A percentile compares a stretch with the other conserved stretches of the same genome.
Evolutionary conservation across 1,140 invertebrate species (phyloP).

Genomic region (Drosophila elegans): DNA sequence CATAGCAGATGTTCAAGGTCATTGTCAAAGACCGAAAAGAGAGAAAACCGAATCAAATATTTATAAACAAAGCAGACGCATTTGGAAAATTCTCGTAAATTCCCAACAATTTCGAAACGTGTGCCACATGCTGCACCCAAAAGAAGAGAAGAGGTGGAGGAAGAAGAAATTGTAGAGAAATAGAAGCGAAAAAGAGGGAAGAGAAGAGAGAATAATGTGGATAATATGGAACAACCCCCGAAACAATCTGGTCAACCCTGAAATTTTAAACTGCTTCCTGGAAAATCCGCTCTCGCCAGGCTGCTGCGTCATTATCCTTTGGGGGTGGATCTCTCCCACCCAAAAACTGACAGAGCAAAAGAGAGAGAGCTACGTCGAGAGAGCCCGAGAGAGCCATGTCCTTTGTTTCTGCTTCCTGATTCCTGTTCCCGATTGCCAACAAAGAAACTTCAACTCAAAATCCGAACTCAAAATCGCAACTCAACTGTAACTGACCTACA

Average conservation of each 20-base stretch:
- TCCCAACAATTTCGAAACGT: slow-evolving; percentile 61
- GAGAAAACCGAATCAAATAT: slow-evolving; percentile 8
- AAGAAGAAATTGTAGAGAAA: slow-evolving; percentile 13
- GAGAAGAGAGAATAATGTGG: slow-evolving; percentile 6
- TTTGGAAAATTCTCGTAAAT: slow-evolving; percentile 58
- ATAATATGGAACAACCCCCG: slow-evolving; percentile 52
- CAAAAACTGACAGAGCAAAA: slow-evolving; percentile 4
- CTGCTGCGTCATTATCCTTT: slow-evolving; percentile 61
- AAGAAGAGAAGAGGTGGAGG: slow-evolving; percentile 9
- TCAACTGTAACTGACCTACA: slow-evolving; percentile 41
- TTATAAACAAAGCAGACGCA: slow-evolving; percentile 20
- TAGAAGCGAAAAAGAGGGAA: slow-evolving; percentile 21
- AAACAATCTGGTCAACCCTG: slow-evolving; percentile 29
- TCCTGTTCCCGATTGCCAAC: slow-evolving; percentile 9
- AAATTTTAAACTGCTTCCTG: slow-evolving; percentile 38
- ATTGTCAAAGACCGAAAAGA: slow-evolving; percentile 52
- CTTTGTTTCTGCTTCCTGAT: slow-evolving; percentile 44
- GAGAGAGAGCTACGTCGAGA: not conserved
- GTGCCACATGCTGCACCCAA: slow-evolving; percentile 47
- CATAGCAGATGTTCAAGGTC: slow-evolving; percentile 65
- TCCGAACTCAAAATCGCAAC: not conserved
- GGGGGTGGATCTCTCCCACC: slow-evolving; percentile 58
- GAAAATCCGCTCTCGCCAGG: slow-evolving; percentile 42
- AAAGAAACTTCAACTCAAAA: slow-evolving; percentile 29
- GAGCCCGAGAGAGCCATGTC: slow-evolving; percentile 1